These are phyloP conservation scores for Magallana nippona DNA, from an alignment of 2,888 invertebrate genomes.

Conservation along the genomic window DNA sequence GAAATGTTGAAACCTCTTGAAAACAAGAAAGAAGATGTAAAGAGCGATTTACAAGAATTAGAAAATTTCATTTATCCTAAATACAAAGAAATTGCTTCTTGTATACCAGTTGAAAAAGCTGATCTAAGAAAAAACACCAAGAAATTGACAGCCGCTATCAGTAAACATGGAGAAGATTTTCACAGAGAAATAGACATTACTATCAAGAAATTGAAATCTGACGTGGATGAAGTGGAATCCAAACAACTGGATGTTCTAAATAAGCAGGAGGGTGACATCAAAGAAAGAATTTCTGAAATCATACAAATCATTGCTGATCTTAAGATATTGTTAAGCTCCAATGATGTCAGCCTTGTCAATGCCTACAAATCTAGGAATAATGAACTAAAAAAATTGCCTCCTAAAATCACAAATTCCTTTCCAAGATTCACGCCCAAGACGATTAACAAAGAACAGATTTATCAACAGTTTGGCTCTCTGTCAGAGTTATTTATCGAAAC, in stretches of 20 bases:
- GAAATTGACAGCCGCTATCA: background rate
- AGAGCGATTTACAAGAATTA: background rate
- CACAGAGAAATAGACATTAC: background rate
- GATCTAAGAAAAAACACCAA: background rate
- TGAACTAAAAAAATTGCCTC: background rate
- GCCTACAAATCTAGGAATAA: background rate
- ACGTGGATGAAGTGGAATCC: background rate
- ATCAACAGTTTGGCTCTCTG: background rate
- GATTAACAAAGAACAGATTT: background rate
- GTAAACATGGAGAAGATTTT: background rate
- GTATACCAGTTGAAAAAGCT: background rate
- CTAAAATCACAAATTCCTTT: background rate
- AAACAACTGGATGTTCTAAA: background rate
- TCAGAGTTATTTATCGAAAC: background rate
- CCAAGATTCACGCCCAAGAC: background rate
- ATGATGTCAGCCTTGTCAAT: background rate
- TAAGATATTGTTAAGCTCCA: background rate
- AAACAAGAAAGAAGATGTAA: background rate
- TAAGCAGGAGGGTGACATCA: background rate
- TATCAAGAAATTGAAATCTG: background rate
- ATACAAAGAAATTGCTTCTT: slow-evolving; percentile 17
- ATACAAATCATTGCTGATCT: background rate
- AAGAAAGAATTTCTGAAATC: background rate
- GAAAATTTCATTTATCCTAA: background rate
- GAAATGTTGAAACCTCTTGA: no score